phyloP scores from a whole-genome alignment of 2,113 vertebrate species.

The Tretioscincus oriximinensis region DNA sequence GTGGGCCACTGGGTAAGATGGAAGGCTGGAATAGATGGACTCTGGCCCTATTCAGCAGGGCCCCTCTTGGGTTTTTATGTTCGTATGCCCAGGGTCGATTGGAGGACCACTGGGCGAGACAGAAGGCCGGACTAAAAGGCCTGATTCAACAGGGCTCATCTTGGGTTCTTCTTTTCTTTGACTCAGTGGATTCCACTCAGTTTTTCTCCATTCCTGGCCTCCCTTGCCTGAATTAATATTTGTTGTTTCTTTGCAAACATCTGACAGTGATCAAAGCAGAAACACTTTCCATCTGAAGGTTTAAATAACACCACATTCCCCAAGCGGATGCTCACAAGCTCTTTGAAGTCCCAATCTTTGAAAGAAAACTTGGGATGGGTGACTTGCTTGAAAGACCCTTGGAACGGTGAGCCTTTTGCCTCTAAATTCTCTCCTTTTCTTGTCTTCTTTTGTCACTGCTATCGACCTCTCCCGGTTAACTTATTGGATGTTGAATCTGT shows the following conservation, averaged over 20 bases:
- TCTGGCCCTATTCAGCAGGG: neutral
- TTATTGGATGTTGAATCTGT: neutral
- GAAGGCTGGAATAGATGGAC: too few relatives aligned
- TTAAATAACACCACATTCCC: fast-evolving
- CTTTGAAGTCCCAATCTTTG: conserved; percentile 38
- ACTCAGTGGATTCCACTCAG: neutral
- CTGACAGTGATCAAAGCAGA: conserved; percentile 12
- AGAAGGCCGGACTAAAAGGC: too few relatives aligned
- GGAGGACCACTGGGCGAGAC: too few relatives aligned
- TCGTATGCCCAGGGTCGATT: too few relatives aligned
- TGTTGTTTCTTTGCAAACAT: neutral
- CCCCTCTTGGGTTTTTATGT: neutral
- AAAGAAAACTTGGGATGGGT: neutral
- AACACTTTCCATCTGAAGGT: neutral
- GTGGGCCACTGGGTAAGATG: too few relatives aligned
- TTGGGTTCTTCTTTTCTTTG: neutral
- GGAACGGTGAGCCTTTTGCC: neutral
- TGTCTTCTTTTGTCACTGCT: neutral
- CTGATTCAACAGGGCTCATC: neutral
- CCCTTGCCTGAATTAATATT: neutral
- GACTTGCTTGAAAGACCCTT: neutral
- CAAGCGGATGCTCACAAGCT: neutral
- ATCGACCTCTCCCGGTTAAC: neutral
- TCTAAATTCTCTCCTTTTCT: neutral
- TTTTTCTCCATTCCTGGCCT: neutral